phyloP scores from a whole-genome alignment of 37 sponge, comb jelly and placozoan species.

The Amphimedon queenslandica region DNA sequence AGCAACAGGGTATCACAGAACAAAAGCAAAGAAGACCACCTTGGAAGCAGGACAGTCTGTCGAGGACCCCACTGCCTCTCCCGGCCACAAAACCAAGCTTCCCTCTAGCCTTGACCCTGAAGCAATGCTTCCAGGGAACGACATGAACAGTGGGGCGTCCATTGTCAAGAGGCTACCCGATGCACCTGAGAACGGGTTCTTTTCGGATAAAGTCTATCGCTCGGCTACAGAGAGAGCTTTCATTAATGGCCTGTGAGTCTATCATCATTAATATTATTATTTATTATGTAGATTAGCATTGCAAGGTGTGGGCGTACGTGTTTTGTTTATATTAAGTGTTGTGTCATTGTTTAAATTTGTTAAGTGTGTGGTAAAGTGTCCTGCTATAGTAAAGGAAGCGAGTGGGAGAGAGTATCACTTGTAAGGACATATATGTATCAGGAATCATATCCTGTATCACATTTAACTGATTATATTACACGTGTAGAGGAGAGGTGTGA shows the following conservation, averaged over 20 bases:
- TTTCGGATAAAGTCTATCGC: constrained; percentile 68
- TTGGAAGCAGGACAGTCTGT: neutral
- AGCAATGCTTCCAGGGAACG: constrained; percentile 12
- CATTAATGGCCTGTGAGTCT: constrained; percentile 84
- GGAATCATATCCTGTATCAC: too few species aligned
- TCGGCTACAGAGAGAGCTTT: constrained; percentile 51
- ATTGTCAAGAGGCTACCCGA: constrained; percentile 45
- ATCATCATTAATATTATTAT: neutral
- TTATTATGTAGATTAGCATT: neutral
- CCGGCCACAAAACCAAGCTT: too few species aligned
- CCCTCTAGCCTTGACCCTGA: too few species aligned
- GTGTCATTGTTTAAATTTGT: too few species aligned
- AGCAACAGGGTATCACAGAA: constrained; percentile 41
- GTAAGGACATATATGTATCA: too few species aligned
- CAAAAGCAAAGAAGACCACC: constrained; percentile 24
- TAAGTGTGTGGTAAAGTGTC: too few species aligned
- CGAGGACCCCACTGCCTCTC: neutral
- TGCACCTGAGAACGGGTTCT: constrained; percentile 70
- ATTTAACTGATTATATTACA: too few species aligned
- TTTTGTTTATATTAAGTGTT: neutral
- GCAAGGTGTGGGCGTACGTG: neutral
- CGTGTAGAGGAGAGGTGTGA: too few species aligned
- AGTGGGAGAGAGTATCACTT: too few species aligned
- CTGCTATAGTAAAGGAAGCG: too few species aligned
- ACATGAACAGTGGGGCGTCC: constrained; percentile 5